Base-by-base conservation (phyloP, 2,113 vertebrate species). In the Myiopsitta monachus region DNA sequence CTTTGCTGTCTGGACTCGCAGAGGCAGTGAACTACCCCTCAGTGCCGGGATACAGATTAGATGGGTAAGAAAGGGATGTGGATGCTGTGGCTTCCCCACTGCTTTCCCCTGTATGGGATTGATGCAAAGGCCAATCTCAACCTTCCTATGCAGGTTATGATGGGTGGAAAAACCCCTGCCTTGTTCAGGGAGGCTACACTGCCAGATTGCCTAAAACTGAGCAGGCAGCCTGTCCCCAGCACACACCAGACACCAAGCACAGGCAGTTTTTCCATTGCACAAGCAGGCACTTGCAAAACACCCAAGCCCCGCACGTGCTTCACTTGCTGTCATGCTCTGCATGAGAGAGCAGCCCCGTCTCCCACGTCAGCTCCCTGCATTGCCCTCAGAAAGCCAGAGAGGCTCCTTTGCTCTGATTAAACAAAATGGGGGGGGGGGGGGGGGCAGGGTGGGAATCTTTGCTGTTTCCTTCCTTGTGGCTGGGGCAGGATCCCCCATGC, bases 231-330 rank as follows among this genome's bases (percentile, higher is more conserved):
- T 11, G 57, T 91, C 77, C 84, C 81, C 61, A 33, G 49, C 2
- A 6, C 73, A 33, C 26, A 1, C 75, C 80, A 68, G 80, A 54
- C 91, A 75, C 69, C 17, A 10, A 63, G 75, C 36, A 90, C 43
- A 11, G 63, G 78, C 84, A 3, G 9, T 67, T 85, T 91, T 91
- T 57, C 78, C 96, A 94, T 94, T 97, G 90, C 94, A 94, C 57
- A 96, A 96, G 95, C 92, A 87, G 74, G 33, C 66, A 24, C 79
- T 96, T 96, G 90, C 90, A 94, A 95, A 95, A 94, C 31, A 93
- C 66, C 82, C 75, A 1, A 57, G 44, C 39, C 84, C 67, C n/a
- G 79, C 94, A 57, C 28, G 17, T 88, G 90, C 67, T 84, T 59
- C 0, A 0, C 66, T 82, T 12, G 66, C 90, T 89, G 87, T 79